Conservation (phyloP, 2,888 invertebrate genomes). For the Pammene fasciana region DNA sequence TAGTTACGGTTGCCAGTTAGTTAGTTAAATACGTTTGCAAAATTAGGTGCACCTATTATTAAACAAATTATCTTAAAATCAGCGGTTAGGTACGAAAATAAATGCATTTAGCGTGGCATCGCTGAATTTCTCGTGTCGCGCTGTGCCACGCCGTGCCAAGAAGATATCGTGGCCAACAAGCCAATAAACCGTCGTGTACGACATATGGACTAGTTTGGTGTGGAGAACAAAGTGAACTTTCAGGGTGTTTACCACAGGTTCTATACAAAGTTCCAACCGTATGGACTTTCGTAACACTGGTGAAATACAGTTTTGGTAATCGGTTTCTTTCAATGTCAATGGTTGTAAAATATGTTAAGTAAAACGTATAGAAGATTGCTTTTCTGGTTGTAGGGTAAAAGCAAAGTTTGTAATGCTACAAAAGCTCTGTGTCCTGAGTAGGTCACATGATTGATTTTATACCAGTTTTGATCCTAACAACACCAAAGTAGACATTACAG, state of each 20-base stretch:
- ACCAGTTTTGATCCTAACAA: too few species aligned
- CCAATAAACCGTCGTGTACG: constrained; percentile 29
- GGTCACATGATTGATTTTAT: too few species aligned
- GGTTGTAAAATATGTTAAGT: too few species aligned
- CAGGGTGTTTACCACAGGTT: not conserved
- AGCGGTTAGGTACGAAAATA: constrained; percentile 27
- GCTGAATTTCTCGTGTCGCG: constrained; percentile 28
- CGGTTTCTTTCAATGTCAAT: too few species aligned
- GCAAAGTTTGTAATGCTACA: too few species aligned
- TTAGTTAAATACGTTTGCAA: constrained; percentile 2
- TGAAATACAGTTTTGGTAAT: too few species aligned
- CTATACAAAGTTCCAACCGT: too few species aligned
- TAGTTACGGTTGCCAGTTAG: not conserved
- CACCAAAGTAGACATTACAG: too few species aligned
- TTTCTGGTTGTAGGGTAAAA: too few species aligned
- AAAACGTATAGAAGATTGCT: too few species aligned
- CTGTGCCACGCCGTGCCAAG: constrained; percentile 39
- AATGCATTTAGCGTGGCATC: constrained; percentile 23
- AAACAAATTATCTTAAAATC: constrained; percentile 28
- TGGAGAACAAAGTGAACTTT: not conserved
- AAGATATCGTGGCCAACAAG: constrained; percentile 39
- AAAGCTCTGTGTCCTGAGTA: too few species aligned
- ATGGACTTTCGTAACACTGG: too few species aligned
- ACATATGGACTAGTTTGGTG: constrained; percentile 19
- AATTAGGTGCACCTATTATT: not conserved